phyloP scores from a whole-genome alignment of 1,140 invertebrate species.

The Agrilus planipennis region DNA sequence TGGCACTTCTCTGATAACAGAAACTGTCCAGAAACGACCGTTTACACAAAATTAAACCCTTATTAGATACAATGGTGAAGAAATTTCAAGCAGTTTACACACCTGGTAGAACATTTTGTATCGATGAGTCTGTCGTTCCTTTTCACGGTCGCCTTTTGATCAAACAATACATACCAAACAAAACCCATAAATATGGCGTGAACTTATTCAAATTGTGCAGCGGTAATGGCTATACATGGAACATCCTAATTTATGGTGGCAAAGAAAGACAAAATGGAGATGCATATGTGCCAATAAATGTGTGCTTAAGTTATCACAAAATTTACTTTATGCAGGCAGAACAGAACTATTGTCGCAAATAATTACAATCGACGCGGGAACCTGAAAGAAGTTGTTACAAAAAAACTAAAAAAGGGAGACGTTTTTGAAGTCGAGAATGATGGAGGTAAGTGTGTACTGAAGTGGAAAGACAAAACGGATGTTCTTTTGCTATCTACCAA shows the following conservation, averaged over 20 bases:
- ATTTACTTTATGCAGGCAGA: slow-evolving; percentile 26
- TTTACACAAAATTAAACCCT: slow-evolving; percentile 17
- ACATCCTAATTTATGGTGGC: slow-evolving; percentile 20
- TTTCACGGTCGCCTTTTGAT: slow-evolving; percentile 25
- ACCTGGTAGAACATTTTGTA: slow-evolving; percentile 13
- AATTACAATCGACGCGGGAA: slow-evolving; percentile 30
- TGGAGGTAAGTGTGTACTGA: slow-evolving; percentile 23
- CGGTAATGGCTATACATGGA: slow-evolving; percentile 13
- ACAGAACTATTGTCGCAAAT: slow-evolving; percentile 31
- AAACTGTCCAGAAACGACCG: slow-evolving; percentile 11
- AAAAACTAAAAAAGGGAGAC: slow-evolving; percentile 28
- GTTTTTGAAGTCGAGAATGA: slow-evolving; percentile 26
- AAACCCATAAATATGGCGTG: slow-evolving; percentile 18
- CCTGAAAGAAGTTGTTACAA: slow-evolving; percentile 23
- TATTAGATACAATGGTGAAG: slow-evolving; percentile 12
- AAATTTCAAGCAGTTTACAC: slow-evolving; percentile 12
- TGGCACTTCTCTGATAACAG: slow-evolving; percentile 22
- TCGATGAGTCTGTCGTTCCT: slow-evolving; percentile 23
- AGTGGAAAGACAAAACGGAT: slow-evolving; percentile 32
- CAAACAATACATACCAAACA: slow-evolving; percentile 21
- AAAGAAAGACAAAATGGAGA: slow-evolving; percentile 7
- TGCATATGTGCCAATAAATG: slow-evolving; percentile 17
- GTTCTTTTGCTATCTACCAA: slow-evolving; percentile 27
- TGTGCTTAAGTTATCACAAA: slow-evolving; percentile 21
- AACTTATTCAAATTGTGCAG: slow-evolving; percentile 22